A percentile compares a stretch with the other conserved stretches of the same genome.
Conservation (phyloP, 1,140 invertebrate species). For the Cataglyphis hispanica region DNA sequence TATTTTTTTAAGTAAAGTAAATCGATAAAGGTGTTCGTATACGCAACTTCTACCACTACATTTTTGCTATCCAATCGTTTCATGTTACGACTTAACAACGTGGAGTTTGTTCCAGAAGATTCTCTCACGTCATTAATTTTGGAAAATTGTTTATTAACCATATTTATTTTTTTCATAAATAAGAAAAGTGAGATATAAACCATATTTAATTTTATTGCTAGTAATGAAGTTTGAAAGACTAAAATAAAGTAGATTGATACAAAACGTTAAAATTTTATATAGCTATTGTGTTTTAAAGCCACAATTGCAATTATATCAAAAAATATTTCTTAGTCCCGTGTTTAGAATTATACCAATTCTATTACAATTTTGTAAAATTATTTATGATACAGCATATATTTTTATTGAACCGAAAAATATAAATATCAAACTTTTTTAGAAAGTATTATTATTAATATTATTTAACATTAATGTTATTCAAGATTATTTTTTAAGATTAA, state of each 20-base stretch:
- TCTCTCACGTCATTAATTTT: constrained; percentile 10
- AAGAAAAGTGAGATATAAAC: constrained; percentile 8
- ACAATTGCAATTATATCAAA: neutral
- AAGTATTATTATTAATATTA: no score
- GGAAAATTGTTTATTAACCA: constrained; percentile 13
- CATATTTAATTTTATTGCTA: neutral
- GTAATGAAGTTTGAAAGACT: neutral
- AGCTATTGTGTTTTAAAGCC: neutral
- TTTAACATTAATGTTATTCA: neutral
- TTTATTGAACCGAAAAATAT: no score
- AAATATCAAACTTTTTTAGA: no score
- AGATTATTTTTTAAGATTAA: neutral
- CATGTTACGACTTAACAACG: constrained; percentile 15
- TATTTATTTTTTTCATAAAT: constrained; percentile 15
- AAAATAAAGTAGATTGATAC: neutral
- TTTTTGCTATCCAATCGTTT: constrained; percentile 14
- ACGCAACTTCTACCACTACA: neutral
- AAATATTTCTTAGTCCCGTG: neutral
- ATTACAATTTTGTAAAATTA: neutral
- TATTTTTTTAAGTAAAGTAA: constrained; percentile 36
- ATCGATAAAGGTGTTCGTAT: constrained; percentile 28
- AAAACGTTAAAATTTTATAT: neutral
- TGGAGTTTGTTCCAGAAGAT: constrained; percentile 9
- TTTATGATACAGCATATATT: neutral
- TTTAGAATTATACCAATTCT: neutral